Conservation (phyloP, 2,113 vertebrate species). For the Stegastes partitus region DNA sequence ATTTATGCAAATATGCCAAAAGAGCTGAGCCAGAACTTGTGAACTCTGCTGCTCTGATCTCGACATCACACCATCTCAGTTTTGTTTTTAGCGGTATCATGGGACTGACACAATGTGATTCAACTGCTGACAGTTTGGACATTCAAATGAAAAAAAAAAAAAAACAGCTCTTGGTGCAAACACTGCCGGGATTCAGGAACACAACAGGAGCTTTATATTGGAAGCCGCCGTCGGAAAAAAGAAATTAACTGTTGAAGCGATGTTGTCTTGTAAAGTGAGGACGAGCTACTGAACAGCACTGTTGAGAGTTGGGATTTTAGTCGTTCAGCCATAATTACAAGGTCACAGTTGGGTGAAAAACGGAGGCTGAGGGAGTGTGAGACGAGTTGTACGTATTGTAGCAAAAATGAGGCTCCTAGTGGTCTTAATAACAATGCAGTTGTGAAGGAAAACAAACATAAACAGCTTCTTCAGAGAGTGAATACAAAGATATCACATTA, state of each 20-base stretch:
- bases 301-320: constrained; percentile 44
- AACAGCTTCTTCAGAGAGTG: constrained; percentile 68
- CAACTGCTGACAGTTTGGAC: neutral
- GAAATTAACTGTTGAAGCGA: neutral
- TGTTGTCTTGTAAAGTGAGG: neutral
- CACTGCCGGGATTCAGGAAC: neutral
- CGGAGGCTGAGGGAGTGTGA: neutral
- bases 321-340: constrained; percentile 6
- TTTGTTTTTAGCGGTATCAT: neutral
- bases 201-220: neutral
- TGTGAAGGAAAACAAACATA: constrained; percentile 71
- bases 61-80: too few relatives aligned
- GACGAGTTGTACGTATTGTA: constrained; percentile 59
- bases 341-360: constrained; percentile 12
- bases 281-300: constrained; percentile 10
- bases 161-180: neutral
- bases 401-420: constrained; percentile 50
- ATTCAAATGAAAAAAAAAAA: neutral
- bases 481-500: constrained; percentile 82
- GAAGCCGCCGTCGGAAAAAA: neutral
- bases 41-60: too few relatives aligned
- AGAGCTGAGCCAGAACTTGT: neutral
- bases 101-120: neutral
- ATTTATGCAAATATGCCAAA: neutral
- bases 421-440: constrained; percentile 58